Evolutionary conservation across 2,888 invertebrate genomes (phyloP), one percentile per base, ranked within the genome.

Genomic region (Caenorhabditis wallacei): DNA sequence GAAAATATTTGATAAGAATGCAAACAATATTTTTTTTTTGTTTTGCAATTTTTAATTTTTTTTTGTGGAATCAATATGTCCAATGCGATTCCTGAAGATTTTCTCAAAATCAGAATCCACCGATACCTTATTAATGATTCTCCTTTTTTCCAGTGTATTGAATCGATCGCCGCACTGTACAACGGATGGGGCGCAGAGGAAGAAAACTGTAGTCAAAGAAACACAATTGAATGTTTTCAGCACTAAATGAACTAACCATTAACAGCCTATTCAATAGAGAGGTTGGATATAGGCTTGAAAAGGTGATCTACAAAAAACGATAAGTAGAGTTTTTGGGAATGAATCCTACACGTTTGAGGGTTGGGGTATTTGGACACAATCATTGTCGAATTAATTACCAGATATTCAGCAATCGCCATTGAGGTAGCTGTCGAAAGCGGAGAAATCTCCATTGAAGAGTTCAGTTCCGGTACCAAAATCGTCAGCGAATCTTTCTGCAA

Each of bases 201-300:
- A 30, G 48, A 10, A 66, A 46, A 75, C 75, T 75, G 75, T 48
- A 75, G 75, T 16, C 40, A 22, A 40, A 40, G 7, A 20, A 11
- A 37, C 2, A 66, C 20, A 66, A 57, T 75, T 72, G 48, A 37
- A 61, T n/a, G 54, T 10, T 16, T 30, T 46, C 4, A 30, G 24
- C 0, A 57, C 43, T 57, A 64, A 10, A 24, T 22, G 56, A 80
- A 80, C 71, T 72, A 72, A 80, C 71, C 80, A 72, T 26, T 61
- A 53, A 54, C 70, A 46, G 81, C 81, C 81, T 82, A 70, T 51
- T 82, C 81, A 76, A 61, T 30, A 70, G 81, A 71, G 81, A 75
- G 48, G 74, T 75, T 71, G 66, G 30, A 5, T 30, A 30, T 30
- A 82, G 81, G 81, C 81, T 22, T 64, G 40, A 18, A 46, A 46